phyloP scores from a whole-genome alignment of 2,797 vertebrate species.

The Rhinogobio ventralis region DNA sequence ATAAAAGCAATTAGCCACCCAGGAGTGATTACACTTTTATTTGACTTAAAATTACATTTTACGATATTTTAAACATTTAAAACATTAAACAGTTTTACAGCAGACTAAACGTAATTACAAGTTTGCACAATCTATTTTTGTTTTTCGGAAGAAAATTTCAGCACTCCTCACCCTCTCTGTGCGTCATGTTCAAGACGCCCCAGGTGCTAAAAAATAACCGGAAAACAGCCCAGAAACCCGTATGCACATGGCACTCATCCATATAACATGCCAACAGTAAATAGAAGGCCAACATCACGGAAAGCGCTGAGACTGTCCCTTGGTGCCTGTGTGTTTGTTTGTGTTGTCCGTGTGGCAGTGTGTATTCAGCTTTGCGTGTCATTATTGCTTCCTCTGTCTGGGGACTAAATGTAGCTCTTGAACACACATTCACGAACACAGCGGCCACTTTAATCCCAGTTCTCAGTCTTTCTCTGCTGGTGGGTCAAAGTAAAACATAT shows the following conservation, averaged over 20 bases:
- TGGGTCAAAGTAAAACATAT: conserved; percentile 33
- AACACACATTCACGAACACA: conserved; percentile 46
- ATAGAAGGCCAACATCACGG: conserved; percentile 52
- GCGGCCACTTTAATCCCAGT: conserved; percentile 36
- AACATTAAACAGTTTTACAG: not conserved
- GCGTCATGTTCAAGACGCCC: conserved; percentile 25
- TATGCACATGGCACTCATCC: conserved; percentile 14
- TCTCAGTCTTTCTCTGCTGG: conserved; percentile 28
- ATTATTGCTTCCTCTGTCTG: conserved; percentile 45
- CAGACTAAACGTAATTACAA: not conserved
- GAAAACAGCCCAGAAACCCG: conserved; percentile 22
- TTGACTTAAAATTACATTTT: not conserved
- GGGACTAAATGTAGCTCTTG: conserved; percentile 55
- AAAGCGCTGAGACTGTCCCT: conserved; percentile 38
- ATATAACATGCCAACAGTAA: conserved; percentile 56
- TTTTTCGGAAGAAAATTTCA: conserved; percentile 1
- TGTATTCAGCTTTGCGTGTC: conserved; percentile 35
- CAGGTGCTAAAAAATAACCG: conserved; percentile 34
- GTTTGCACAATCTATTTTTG: conserved; percentile 4
- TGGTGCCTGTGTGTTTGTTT: conserved; percentile 31
- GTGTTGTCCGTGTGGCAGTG: conserved; percentile 29
- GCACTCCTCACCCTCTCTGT: not conserved
- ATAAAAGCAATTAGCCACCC: not conserved
- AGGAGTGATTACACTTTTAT: not conserved
- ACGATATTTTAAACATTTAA: not conserved